Base-by-base conservation (phyloP, 92 coral and sea anemone species). In the Porites rus region DNA sequence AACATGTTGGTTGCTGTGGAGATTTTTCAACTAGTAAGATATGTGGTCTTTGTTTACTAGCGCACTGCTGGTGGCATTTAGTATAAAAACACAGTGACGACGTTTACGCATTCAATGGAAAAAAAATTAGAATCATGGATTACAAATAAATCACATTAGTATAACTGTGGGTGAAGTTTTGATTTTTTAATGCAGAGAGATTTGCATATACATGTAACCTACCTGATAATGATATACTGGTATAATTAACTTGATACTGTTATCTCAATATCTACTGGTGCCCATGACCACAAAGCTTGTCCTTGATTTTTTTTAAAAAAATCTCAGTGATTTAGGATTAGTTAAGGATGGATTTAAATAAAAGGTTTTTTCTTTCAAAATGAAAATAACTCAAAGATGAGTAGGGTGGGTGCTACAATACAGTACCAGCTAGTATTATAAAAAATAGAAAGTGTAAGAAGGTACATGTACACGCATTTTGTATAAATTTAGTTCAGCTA, bases 41-140 rank as follows among this genome's bases (percentile, higher is more conserved):
- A 68, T 80, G 16, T 67, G 4, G 2, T 53, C 5, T 13, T 51
- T 80, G 75, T 68, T 66, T 51, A 66, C 73, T 65, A 21, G 14
- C 9, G 6, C 11, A 68, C 31, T 53, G 22, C 74, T 80, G 84
- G 84, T 80, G 75, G 75, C 24, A 52, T 22, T 71, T 71, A 51
- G 43, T 71, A 38, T 38, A 20, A 10, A 43, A 38, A 78, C 12
- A 56, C 13, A 14, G 13, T 14, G 11, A 14, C 11, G 13, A 56
- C 8, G 3, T 10, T 56, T 56, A 14, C 5, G 17, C 61, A 56
- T 56, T 56, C 12, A 14, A 56, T 10, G 16, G 3, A 56, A 56
- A 56, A 56, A 50, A 71, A 43, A 43, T 14, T 5, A 9, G 11
- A 69, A 69, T 28, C 50, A 70, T 8, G 11, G 61, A 13, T 43